Evolutionary conservation across 2,888 invertebrate species (phyloP).

Genomic region (Scaptomyza tumidula): DNA sequence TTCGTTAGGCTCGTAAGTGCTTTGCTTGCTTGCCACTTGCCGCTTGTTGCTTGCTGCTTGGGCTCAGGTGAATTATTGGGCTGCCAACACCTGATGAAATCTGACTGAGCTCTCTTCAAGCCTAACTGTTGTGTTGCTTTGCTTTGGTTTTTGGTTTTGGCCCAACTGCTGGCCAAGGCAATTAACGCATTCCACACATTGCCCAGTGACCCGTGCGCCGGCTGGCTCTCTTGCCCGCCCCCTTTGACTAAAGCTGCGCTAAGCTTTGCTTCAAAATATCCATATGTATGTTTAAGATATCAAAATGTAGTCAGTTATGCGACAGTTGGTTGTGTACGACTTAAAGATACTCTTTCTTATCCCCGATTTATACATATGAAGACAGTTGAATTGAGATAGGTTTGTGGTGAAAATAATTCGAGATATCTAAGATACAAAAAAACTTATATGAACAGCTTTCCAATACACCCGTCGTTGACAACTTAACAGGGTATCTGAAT

Average conservation of each 20-base stretch:
- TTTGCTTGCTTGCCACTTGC: not conserved
- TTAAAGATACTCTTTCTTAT: not conserved
- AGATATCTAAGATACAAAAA: too few relatives aligned
- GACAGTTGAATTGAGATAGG: too few relatives aligned
- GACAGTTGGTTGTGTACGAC: not conserved
- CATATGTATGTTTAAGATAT: constrained; percentile 1
- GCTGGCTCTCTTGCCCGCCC: not conserved
- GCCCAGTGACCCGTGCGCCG: constrained; percentile 50
- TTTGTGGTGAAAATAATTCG: too few relatives aligned
- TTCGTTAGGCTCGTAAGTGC: constrained; percentile 52
- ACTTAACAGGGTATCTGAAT: constrained; percentile 5
- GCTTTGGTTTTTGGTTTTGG: constrained; percentile 43
- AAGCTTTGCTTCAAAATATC: constrained; percentile 10
- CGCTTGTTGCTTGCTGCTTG: not conserved
- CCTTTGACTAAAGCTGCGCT: not conserved
- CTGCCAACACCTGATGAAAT: constrained; percentile 59
- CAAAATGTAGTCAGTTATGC: not conserved
- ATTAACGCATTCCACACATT: constrained; percentile 74
- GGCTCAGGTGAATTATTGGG: constrained; percentile 49
- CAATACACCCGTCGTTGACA: not conserved
- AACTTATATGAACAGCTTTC: too few relatives aligned
- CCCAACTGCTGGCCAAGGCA: constrained; percentile 51
- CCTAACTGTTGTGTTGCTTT: constrained; percentile 47
- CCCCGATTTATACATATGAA: too few relatives aligned
- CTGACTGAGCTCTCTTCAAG: constrained; percentile 34